Evolutionary conservation across 2,113 vertebrate genomes (phyloP).

Genomic region (Bothrops jararaca): DNA sequence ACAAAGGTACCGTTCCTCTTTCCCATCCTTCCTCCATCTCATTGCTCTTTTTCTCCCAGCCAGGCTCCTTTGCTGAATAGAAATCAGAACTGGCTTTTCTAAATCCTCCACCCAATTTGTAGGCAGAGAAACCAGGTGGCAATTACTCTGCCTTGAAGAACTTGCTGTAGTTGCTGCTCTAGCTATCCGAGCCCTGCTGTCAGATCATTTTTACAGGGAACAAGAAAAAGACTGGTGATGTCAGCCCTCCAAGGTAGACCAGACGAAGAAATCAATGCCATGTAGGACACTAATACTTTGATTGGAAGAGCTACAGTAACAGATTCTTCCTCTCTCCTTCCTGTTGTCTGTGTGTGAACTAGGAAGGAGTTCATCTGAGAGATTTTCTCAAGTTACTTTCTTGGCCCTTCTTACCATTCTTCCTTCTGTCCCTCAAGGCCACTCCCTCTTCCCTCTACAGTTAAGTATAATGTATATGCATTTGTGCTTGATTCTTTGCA

Average conservation of each 20-base stretch:
- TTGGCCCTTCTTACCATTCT: background rate
- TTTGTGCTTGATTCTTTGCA: too few species aligned
- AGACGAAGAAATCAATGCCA: too few species aligned
- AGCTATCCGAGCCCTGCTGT: too few species aligned
- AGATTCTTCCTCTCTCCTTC: too few species aligned
- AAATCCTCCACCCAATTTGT: background rate
- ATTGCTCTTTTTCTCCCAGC: background rate
- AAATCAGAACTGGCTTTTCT: background rate
- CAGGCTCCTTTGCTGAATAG: background rate
- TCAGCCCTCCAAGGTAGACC: too few species aligned
- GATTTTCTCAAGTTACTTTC: background rate
- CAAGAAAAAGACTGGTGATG: too few species aligned
- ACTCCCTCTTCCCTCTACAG: background rate
- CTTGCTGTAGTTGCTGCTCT: too few species aligned
- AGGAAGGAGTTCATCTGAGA: background rate
- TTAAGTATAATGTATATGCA: background rate
- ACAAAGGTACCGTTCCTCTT: background rate
- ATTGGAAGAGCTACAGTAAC: too few species aligned
- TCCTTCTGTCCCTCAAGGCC: background rate
- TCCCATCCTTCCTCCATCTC: background rate
- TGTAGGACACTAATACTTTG: too few species aligned
- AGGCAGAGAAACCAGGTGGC: background rate
- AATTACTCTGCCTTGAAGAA: too few species aligned
- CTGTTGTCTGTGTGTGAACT: too few species aligned
- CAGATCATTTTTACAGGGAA: too few species aligned